phyloP scores from a whole-genome alignment of 2,797 vertebrate species.

The Enteromius treurensis region DNA sequence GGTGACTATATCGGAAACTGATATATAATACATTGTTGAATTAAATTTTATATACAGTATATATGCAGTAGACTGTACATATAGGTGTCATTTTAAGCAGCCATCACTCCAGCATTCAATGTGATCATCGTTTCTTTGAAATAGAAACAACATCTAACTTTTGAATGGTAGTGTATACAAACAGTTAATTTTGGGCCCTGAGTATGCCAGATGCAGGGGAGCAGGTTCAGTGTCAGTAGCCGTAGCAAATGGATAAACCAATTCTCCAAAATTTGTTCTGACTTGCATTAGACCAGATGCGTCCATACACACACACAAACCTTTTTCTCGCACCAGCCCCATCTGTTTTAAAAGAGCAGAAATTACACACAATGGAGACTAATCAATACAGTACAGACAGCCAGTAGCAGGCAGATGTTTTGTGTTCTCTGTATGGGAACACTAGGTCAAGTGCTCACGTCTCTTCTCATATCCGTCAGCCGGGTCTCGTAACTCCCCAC shows the following conservation, averaged over 20 bases:
- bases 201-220: constrained; percentile 7
- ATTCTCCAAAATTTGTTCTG: constrained; percentile 32
- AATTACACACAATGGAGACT: constrained; percentile 43
- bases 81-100: neutral
- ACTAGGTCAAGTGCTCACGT: constrained; percentile 54
- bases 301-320: constrained; percentile 30
- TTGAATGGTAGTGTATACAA: neutral
- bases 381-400: constrained; percentile 51
- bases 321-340: constrained; percentile 49
- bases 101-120: neutral
- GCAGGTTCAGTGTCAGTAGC: constrained; percentile 25
- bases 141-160: neutral
- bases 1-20: neutral
- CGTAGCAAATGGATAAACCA: constrained; percentile 29
- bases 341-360: constrained; percentile 58
- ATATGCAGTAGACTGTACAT: neutral
- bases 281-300: constrained; percentile 41
- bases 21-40: neutral
- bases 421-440: constrained; percentile 42
- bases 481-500: constrained; percentile 43
- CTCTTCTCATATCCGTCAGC: constrained; percentile 53
- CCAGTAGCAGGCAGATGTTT: constrained; percentile 49
- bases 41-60: neutral
- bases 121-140: neutral
- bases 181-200: neutral